Evolutionary conservation across 2,113 vertebrate genomes (phyloP).

Genomic region (Megaleporinus macrocephalus): DNA sequence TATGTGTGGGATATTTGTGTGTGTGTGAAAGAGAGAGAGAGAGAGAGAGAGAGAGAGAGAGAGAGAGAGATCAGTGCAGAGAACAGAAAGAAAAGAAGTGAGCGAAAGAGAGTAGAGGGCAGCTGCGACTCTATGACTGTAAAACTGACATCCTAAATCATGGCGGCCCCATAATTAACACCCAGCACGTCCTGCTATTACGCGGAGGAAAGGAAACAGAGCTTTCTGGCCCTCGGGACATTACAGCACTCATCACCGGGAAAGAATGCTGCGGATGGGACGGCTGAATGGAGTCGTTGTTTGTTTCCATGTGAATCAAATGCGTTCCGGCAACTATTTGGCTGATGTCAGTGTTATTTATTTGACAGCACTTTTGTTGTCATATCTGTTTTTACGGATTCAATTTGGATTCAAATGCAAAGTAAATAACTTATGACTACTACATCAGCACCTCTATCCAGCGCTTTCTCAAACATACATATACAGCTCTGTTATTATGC

Average conservation of each 20-base stretch:
- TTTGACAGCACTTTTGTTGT: neutral
- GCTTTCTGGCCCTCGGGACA: conserved; percentile 34
- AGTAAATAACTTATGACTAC: neutral
- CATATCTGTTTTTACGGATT: neutral
- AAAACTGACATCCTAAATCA: conserved; percentile 58
- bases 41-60: neutral
- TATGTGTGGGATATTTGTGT: conserved; percentile 23
- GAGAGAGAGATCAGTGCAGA: conserved; percentile 17
- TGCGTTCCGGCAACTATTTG: neutral
- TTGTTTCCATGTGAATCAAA: conserved; percentile 20
- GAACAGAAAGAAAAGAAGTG: conserved; percentile 32
- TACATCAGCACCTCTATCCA: neutral
- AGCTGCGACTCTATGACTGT: conserved; percentile 38
- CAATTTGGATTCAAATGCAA: neutral
- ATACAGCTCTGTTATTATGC: neutral
- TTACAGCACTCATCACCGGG: conserved; percentile 39
- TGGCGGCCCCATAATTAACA: conserved; percentile 45
- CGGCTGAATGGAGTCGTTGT: conserved; percentile 27
- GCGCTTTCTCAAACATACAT: neutral
- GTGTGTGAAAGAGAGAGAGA: conserved; percentile 15
- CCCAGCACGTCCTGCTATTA: conserved; percentile 32
- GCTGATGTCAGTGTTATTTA: neutral
- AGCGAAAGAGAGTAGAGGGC: conserved; percentile 14
- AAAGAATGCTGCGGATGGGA: conserved; percentile 31
- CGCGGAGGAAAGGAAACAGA: conserved; percentile 27